Base-by-base conservation (phyloP, 2,797 vertebrate species). In the Tinamus major region DNA sequence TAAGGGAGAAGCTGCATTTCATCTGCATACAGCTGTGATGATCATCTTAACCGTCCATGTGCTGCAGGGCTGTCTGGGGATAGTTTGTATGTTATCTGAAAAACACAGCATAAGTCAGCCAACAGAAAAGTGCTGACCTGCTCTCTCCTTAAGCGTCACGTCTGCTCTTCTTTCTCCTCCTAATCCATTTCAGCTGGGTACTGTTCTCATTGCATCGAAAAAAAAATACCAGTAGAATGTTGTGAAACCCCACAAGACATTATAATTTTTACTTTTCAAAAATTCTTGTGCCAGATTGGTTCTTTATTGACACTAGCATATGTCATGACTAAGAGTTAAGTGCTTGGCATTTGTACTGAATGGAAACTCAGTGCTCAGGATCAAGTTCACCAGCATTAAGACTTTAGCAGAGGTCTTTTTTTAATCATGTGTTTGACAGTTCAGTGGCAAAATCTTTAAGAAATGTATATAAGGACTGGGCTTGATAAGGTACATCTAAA, bases 401-500 rank as follows among this genome's bases (percentile, higher is more conserved):
- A 35, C 85, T 85, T 68, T 24, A 78, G 33, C 61, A 78, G 24
- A 10, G 84, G 68, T 58, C 7, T 83, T 85, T 93, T 83, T 94
- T 87, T 64, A 93, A 91, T 89, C 53, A 75, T 55, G 49, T 59
- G 27, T 83, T 87, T 87, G 79, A 88, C 35, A 85, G 75, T 71
- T 91, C 1, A 0, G 84, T 85, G 56, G 69, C 35, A 83, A 95
- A 93, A 94, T 74, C 58, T 1, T 91, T 68, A 83, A 77, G 84
- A 82, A 20, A 58, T 69, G 17, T 80, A 23, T 78, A 42, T 76
- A 91, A 87, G 44, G 49, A 62, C 65, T 82, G 39, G 64, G 48
- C 79, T 55, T 82, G 81, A 74, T 94, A 87, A 94, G 35, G 49
- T 72, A 83, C 31, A 75, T 89, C 76, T 91, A 78, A 95, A 87